These are phyloP conservation scores for Sander lucioperca DNA, from an alignment of 2,113 vertebrate species.

Conservation along the genomic window DNA sequence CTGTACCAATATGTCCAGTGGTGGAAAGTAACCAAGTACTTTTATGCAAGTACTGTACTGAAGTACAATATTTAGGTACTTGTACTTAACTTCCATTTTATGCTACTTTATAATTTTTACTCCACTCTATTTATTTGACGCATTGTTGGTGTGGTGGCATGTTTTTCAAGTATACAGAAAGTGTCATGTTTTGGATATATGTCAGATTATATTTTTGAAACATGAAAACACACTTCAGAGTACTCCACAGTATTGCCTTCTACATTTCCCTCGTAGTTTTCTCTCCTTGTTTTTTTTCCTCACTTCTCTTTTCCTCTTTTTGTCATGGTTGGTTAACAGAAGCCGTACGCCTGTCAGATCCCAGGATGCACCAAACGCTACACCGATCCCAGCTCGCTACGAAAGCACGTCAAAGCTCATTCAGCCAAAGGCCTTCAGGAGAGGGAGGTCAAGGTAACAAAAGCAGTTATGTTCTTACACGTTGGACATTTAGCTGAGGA, in stretches of 20 bases:
- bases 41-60: not conserved
- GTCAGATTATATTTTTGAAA: not conserved
- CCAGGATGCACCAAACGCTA: constrained; percentile 82
- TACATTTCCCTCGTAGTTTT: not conserved
- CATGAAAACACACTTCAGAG: not conserved
- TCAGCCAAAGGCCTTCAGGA: constrained; percentile 74
- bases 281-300: not conserved
- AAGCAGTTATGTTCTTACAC: not conserved
- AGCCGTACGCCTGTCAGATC: constrained; percentile 84
- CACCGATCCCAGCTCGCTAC: constrained; percentile 82
- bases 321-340: constrained; percentile 56
- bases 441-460: constrained; percentile 72
- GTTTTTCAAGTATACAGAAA: not conserved
- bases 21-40: not conserved
- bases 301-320: not conserved
- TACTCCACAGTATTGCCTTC: not conserved
- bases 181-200: not conserved
- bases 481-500: not conserved
- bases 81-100: too few species aligned
- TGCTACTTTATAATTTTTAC: not conserved
- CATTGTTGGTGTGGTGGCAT: not conserved
- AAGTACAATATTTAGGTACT: too few species aligned
- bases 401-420: constrained; percentile 83
- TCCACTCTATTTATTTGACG: not conserved
- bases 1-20: not conserved